Evolutionary conservation across 2,888 invertebrate genomes (phyloP).

Genomic region (Diachrysia chrysitis): DNA sequence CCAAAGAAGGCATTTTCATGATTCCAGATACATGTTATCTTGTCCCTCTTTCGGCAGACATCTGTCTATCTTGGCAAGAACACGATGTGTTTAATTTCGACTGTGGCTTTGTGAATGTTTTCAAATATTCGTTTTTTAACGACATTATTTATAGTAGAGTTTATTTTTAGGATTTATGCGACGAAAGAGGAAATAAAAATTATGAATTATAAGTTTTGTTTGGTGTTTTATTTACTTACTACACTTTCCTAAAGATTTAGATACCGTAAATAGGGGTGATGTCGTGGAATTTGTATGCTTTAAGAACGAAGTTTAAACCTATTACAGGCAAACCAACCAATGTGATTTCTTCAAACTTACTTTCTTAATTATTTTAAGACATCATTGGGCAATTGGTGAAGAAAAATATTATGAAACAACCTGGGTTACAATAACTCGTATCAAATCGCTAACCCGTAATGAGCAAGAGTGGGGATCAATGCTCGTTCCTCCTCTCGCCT

Average conservation of each 20-base stretch:
- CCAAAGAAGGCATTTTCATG: not conserved
- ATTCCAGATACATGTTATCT: not conserved
- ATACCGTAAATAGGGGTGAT: too few relatives aligned
- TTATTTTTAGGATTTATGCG: conserved; percentile 59
- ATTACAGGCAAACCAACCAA: too few relatives aligned
- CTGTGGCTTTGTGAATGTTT: conserved; percentile 32
- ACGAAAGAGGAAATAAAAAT: conserved; percentile 38
- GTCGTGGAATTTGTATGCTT: too few relatives aligned
- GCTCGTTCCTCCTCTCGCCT: too few relatives aligned
- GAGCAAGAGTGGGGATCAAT: too few relatives aligned
- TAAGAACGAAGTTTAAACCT: too few relatives aligned
- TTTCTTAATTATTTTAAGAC: too few relatives aligned
- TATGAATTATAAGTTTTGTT: conserved; percentile 43
- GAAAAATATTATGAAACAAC: too few relatives aligned
- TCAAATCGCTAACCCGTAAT: too few relatives aligned
- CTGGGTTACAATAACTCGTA: too few relatives aligned
- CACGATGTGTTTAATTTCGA: not conserved
- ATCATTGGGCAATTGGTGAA: too few relatives aligned
- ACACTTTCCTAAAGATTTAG: not conserved
- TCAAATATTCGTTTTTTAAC: conserved; percentile 49
- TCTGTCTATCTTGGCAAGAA: not conserved
- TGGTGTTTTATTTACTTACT: conserved; percentile 7
- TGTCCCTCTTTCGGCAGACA: not conserved
- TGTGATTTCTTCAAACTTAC: too few relatives aligned
- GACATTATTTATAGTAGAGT: conserved; percentile 52